These are phyloP conservation scores for Embidobia sp. DNA, from an alignment of 2,888 invertebrate genomes.

Conservation along the genomic window DNA sequence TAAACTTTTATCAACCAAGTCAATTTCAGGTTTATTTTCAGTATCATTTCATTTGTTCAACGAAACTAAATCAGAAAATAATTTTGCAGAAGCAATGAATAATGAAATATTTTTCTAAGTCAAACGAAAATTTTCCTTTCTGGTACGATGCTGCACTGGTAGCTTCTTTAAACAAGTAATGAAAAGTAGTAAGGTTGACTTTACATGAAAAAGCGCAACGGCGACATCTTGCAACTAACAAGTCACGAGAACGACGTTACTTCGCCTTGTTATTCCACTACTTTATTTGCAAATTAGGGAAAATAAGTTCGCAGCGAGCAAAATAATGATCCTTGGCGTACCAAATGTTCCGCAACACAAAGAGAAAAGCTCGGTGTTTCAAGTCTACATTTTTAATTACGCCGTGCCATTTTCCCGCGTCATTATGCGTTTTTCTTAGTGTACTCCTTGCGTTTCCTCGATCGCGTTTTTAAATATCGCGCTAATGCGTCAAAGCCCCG, in stretches of 20 bases:
- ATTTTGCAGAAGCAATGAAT: no score
- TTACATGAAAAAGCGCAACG: conserved; percentile 18
- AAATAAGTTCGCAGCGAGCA: conserved; percentile 11
- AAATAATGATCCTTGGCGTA: conserved; percentile 19
- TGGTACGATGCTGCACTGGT: no score
- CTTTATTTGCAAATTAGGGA: conserved; percentile 46
- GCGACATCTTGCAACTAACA: conserved; percentile 25
- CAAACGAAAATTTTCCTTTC: no score
- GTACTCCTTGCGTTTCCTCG: no score
- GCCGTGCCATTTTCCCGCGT: background rate
- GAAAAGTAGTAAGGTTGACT: conserved; percentile 41
- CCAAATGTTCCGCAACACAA: conserved; percentile 23
- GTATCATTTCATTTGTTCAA: no score
- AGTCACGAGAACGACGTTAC: conserved; percentile 35
- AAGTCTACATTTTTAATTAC: conserved; percentile 30
- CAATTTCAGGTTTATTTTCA: no score
- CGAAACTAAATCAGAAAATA: no score
- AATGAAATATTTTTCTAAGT: no score
- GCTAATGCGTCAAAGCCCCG: no score
- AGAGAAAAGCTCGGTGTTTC: background rate
- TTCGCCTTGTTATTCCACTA: conserved; percentile 36
- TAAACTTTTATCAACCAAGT: no score
- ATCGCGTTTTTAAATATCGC: no score
- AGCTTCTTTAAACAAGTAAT: conserved; percentile 46
- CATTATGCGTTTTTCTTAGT: background rate